A percentile compares a stretch with the other conserved stretches of the same genome.
These are phyloP conservation scores for Nothobranchius kuhntae DNA, from an alignment of 2,113 vertebrate genomes.

Conservation along the genomic window DNA sequence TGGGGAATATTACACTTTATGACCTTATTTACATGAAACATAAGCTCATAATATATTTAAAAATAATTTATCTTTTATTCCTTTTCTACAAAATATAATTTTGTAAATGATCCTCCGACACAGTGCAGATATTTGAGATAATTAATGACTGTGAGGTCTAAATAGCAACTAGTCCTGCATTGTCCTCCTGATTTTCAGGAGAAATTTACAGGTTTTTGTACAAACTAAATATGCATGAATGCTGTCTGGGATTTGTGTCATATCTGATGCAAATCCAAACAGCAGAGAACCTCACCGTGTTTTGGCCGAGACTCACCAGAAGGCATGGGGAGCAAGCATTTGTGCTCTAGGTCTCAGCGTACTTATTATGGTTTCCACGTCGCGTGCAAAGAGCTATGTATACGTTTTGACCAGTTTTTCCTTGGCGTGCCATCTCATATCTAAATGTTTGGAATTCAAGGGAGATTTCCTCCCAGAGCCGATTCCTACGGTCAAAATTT, in stretches of 20 bases:
- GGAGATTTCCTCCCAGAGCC: slow-evolving; percentile 31
- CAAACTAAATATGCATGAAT: slow-evolving; percentile 63
- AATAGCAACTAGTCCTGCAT: slow-evolving; percentile 44
- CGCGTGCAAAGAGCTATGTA: slow-evolving; percentile 79
- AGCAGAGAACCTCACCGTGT: slow-evolving; percentile 48
- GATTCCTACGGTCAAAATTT: slow-evolving; percentile 10
- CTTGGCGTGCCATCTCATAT: slow-evolving; percentile 74
- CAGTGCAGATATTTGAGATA: slow-evolving; percentile 65
- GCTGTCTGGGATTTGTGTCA: slow-evolving; percentile 57
- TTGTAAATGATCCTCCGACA: slow-evolving; percentile 75
- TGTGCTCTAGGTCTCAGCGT: slow-evolving; percentile 67
- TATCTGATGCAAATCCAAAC: slow-evolving; percentile 55
- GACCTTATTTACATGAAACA: slow-evolving; percentile 82
- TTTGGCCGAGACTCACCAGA: slow-evolving; percentile 33
- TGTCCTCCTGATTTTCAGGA: slow-evolving; percentile 34
- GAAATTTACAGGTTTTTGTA: slow-evolving; percentile 50
- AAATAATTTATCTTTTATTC: slow-evolving; percentile 82
- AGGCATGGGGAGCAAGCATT: slow-evolving; percentile 73
- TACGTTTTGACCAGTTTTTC: slow-evolving; percentile 76
- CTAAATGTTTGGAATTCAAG: slow-evolving; percentile 78
- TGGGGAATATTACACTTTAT: slow-evolving; percentile 80
- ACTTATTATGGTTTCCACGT: slow-evolving; percentile 81
- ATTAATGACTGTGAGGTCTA: slow-evolving; percentile 37
- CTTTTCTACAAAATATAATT: slow-evolving; percentile 78
- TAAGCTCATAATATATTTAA: slow-evolving; percentile 80